Evolutionary conservation across 2,797 vertebrate genomes (phyloP), one percentile per base, ranked within the genome.

Genomic region (Xerus rutilus): DNA sequence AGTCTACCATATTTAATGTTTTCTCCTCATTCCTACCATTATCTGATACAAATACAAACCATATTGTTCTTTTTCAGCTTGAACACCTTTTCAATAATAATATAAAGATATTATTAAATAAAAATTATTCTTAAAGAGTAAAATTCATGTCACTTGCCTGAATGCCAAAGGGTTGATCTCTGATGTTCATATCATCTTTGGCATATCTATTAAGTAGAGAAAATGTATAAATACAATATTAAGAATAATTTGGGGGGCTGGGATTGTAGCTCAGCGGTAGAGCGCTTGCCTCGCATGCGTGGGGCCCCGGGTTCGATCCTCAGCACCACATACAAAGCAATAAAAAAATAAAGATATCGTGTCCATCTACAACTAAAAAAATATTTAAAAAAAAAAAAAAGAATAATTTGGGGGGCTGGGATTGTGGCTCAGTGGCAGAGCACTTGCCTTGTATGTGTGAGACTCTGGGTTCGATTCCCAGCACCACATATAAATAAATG

Each of bases 151-250:
- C 86, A 98, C 98, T 97, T 98, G 99, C 99, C 99, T 99, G 99
- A 98, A 99, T 99, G 92, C 99, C 99, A 99, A 99, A 99, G 0
- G 99, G 99, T 96, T 99, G 99, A 98, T 99, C 99, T 98, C 99
- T 99, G 98, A 99, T 99, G 96, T 99, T 99, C 99, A 99, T 99
- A 97, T 99, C 99, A 99, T 99, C 99, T 97, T 99, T 99, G 82
- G 99, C 99, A 77, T 99, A 99, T 89, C 99, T 99, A 91, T 98
- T 23, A 98, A 83, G 89, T 67, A 97, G 78, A 97, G 92, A 96
- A 95, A 25, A 96, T 70, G 20, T 45, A 96, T 4, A 98, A 45
- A 12, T 79, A 87, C 12, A 91, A 86, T 43, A 52, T 88, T 72
- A 72, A 70, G 52, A 45, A 78, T 11, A 95, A 93, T 39, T 39